Percentiles rank a stretch among this genome's conserved stretches.
Evolutionary conservation across 2,888 invertebrate genomes (phyloP).

Genomic region (Stenotaenia linearis): DNA sequence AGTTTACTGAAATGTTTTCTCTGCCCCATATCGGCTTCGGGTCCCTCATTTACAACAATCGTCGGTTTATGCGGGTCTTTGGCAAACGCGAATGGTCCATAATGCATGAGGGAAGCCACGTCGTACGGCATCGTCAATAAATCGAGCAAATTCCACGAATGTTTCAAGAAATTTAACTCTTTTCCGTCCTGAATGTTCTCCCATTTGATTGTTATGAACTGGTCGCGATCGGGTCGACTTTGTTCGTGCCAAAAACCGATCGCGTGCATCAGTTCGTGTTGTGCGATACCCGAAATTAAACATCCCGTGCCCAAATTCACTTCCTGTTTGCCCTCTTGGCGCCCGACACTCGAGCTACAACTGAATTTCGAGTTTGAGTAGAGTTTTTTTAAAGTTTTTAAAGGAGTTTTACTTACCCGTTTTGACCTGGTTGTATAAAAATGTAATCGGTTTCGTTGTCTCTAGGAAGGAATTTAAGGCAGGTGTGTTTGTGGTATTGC

Average conservation of each 20-base stretch:
- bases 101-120: conserved; percentile 46
- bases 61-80: conserved; percentile 43
- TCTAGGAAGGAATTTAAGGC: conserved; percentile 43
- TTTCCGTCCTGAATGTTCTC: conserved; percentile 45
- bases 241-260: conserved; percentile 53
- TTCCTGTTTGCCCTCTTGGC: not conserved
- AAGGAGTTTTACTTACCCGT: conserved; percentile 34
- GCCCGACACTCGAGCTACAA: conserved; percentile 44
- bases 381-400: too few relatives aligned
- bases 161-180: conserved; percentile 45
- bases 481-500: conserved; percentile 48
- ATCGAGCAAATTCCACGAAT: conserved; percentile 41
- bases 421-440: conserved; percentile 42
- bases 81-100: conserved; percentile 46
- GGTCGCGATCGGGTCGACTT: conserved; percentile 49
- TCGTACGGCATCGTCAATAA: conserved; percentile 44
- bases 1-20: conserved; percentile 42
- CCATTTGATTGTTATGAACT: conserved; percentile 47
- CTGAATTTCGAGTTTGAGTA: conserved; percentile 40
- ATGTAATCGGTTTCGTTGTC: conserved; percentile 42
- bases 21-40: conserved; percentile 43
- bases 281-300: conserved; percentile 42
- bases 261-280: conserved; percentile 52
- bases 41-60: conserved; percentile 42
- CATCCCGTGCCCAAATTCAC: not conserved